Evolutionary conservation across 2,113 vertebrate species (phyloP).

Genomic region (Lucifuga dentata): DNA sequence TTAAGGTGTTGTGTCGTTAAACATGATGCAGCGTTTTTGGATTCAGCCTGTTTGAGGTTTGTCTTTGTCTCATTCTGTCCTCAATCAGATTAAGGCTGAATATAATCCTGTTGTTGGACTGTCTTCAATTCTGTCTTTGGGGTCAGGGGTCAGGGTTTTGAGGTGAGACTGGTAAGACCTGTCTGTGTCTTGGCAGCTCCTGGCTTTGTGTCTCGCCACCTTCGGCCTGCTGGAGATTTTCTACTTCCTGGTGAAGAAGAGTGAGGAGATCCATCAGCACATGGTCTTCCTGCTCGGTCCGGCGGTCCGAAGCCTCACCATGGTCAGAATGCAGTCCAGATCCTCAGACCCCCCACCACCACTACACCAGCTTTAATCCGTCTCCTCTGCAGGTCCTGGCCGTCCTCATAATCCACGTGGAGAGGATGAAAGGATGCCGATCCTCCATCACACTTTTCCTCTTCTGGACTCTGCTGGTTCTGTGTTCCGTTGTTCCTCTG

Average conservation of each 20-base stretch:
- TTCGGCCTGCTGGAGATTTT: constrained; percentile 76
- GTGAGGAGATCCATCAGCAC: constrained; percentile 59
- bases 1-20: too few relatives aligned
- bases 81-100: too few relatives aligned
- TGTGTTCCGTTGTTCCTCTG: constrained; percentile 77
- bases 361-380: too few relatives aligned
- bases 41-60: too few relatives aligned
- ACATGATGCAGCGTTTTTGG: too few relatives aligned
- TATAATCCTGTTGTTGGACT: too few relatives aligned
- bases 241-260: constrained; percentile 69
- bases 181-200: constrained; percentile 48
- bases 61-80: too few relatives aligned
- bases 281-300: constrained; percentile 75
- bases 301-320: constrained; percentile 70
- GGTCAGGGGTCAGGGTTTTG: too few relatives aligned
- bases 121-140: too few relatives aligned
- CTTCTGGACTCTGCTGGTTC: constrained; percentile 86
- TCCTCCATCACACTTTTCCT: constrained; percentile 86
- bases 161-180: too few relatives aligned
- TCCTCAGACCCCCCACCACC: neutral
- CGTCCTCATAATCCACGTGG: constrained; percentile 82
- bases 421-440: constrained; percentile 84
- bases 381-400: constrained; percentile 70
- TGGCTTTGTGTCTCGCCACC: constrained; percentile 72
- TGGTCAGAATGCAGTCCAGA: constrained; percentile 50